Evolutionary conservation across 2,888 invertebrate species (phyloP), one percentile per base, ranked within the genome.

Genomic region (Ormyrus pomaceus): DNA sequence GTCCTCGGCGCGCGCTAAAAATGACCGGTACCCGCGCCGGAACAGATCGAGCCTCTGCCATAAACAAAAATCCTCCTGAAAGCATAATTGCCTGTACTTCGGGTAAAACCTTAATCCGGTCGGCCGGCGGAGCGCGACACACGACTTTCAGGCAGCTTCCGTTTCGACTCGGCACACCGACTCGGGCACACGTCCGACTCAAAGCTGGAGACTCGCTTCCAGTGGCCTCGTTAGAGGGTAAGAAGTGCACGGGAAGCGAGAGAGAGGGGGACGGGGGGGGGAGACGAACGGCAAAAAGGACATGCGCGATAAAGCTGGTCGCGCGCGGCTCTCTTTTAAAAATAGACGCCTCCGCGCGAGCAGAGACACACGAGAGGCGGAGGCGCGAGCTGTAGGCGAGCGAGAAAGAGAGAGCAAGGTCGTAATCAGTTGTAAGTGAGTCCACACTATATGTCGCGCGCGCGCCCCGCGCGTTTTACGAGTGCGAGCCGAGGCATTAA

Each of bases 401-500:
- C 48, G 56, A n/a, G 48, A 50, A 58, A 62, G 62, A 69, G 34
- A n/a, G 59, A 65, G 53, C 62, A 51, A 50, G 66, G 72, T 78
- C 61, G 73, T 68, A 78, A 78, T 78, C 72, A 68, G 78, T 73
- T 73, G 72, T 66, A 66, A 78, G 65, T 9, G 72, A 68, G 59
- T 66, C 45, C 53, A 6, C 56, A 6, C 56, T 55, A 5, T 45
- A 59, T n/a, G 71, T 13, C n/a, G n/a, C 46, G 13, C 6, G 53
- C 19, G 6, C 19, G 2, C 19, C 19, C 19, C 46, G 13, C n/a
- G 34, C n/a, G 46, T 64, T 70, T 70, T 62, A 77, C 65, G 58
- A 68, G 51, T 10, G 10, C 11, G 13, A 64, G 34, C 3, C 4
- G 34, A 34, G 34, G 34, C 48, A 56, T 74, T 74, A 74, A 56